Evolutionary conservation across 2,113 vertebrate species (phyloP).

Genomic region (Thinocorus orbignyianus): DNA sequence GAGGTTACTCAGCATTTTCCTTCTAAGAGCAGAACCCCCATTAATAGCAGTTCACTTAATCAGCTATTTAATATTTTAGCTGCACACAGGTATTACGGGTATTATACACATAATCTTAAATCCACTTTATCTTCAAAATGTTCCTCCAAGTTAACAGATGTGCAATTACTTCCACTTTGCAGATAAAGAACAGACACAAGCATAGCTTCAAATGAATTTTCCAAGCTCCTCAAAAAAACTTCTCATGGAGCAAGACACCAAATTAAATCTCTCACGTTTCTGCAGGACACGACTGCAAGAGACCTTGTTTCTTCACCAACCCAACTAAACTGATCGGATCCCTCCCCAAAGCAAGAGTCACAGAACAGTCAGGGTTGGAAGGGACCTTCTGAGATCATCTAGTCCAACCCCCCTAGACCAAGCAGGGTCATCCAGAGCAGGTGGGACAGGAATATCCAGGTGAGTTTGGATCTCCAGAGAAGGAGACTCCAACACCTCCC

Average conservation of each 20-base stretch:
- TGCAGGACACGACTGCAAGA: not conserved
- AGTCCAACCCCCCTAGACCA: not conserved
- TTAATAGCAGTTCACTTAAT: not conserved
- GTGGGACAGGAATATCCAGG: not conserved
- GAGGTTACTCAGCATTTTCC: conserved; percentile 24
- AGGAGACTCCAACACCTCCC: not conserved
- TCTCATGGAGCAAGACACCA: not conserved
- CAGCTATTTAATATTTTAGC: conserved; percentile 21
- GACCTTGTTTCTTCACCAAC: not conserved
- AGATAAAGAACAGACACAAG: not conserved
- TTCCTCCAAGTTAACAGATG: not conserved
- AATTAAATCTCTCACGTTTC: not conserved
- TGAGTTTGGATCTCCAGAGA: not conserved
- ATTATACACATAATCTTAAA: not conserved
- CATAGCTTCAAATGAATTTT: not conserved
- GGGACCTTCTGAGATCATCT: not conserved
- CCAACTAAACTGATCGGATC: not conserved
- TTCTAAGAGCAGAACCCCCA: not conserved
- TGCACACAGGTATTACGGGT: not conserved
- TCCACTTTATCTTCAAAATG: not conserved
- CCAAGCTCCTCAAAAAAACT: not conserved
- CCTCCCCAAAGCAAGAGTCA: not conserved
- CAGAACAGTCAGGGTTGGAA: not conserved
- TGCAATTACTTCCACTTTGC: not conserved
- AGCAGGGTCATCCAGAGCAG: not conserved